Evolutionary conservation across 2,797 vertebrate species (phyloP).

Genomic region (Denticeps clupeoides): DNA sequence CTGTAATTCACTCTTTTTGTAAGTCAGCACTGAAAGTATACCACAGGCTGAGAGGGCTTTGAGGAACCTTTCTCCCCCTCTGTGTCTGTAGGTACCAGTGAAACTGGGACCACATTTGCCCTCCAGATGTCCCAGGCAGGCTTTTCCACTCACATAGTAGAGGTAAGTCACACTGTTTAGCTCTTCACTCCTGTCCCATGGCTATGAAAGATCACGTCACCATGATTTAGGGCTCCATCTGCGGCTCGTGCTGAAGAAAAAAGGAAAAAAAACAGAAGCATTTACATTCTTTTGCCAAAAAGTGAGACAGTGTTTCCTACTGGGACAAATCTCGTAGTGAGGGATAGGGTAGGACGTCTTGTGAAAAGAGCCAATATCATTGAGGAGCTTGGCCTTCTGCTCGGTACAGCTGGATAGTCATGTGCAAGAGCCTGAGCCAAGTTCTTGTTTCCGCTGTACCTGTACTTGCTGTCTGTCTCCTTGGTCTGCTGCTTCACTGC

Average conservation of each 20-base stretch:
- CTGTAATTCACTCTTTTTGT: conserved; percentile 14
- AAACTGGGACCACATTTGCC: conserved; percentile 93
- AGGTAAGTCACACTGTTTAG: conserved; percentile 63
- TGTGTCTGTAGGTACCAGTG: conserved; percentile 76
- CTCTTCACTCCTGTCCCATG: conserved; percentile 20
- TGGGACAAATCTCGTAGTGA: conserved; percentile 33
- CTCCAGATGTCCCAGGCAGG: conserved; percentile 98
- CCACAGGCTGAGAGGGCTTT: background rate
- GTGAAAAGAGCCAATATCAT: conserved; percentile 27
- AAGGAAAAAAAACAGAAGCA: conserved; percentile 22
- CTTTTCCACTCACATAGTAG: conserved; percentile 90
- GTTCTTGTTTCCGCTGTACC: conserved; percentile 21
- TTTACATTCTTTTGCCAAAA: conserved; percentile 39
- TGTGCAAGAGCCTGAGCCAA: conserved; percentile 3
- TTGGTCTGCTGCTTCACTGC: conserved; percentile 29
- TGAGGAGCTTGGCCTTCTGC: conserved; percentile 38
- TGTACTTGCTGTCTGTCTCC: conserved; percentile 12
- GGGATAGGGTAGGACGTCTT: conserved; percentile 17
- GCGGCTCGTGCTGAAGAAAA: conserved; percentile 26
- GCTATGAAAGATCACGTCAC: conserved; percentile 37
- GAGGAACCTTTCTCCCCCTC: background rate
- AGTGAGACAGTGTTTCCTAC: conserved; percentile 34
- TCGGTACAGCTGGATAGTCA: conserved; percentile 38
- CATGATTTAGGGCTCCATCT: conserved; percentile 37
- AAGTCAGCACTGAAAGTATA: conserved; percentile 9